A percentile compares a stretch with the other conserved stretches of the same genome.
Evolutionary conservation across 2,888 invertebrate species (phyloP).

Genomic region (Beris chalybata): DNA sequence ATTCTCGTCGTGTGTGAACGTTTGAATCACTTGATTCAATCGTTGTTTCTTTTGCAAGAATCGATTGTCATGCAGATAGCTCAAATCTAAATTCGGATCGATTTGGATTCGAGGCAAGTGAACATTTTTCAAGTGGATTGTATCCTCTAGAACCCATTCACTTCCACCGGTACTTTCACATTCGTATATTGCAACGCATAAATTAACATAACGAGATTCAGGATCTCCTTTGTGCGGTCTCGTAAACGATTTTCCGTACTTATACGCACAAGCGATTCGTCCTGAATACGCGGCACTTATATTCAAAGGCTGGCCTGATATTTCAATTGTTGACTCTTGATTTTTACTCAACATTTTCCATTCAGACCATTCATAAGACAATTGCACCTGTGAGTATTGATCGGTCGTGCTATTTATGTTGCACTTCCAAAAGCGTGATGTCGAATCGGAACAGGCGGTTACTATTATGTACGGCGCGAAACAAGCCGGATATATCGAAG

Average conservation of each 20-base stretch:
- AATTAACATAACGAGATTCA: constrained; percentile 82
- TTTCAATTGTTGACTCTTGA: constrained; percentile 67
- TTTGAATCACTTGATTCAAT: constrained; percentile 79
- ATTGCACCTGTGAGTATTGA: constrained; percentile 41
- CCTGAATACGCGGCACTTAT: constrained; percentile 98
- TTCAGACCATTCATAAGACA: constrained; percentile 77
- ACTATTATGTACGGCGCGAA: constrained; percentile 95
- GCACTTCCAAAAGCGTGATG: constrained; percentile 84
- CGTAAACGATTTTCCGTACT: constrained; percentile 87
- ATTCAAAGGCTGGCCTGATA: constrained; percentile 84
- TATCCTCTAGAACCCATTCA: constrained; percentile 94
- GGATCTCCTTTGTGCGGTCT: constrained; percentile 74
- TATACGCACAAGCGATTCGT: constrained; percentile 95
- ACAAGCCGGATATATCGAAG: constrained; percentile 98
- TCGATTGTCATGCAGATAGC: constrained; percentile 77
- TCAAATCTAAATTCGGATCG: constrained; percentile 80
- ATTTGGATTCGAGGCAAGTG: constrained; percentile 80
- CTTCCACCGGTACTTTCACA: constrained; percentile 98
- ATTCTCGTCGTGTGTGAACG: constrained; percentile 76
- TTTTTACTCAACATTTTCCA: constrained; percentile 86
- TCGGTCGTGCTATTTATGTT: constrained; percentile 50
- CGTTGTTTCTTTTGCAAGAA: constrained; percentile 81
- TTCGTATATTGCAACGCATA: constrained; percentile 96
- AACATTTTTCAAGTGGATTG: constrained; percentile 91
- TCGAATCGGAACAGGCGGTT: constrained; percentile 93